phyloP scores from a whole-genome alignment of 1,140 invertebrate species.

The Trichonephila clavata region DNA sequence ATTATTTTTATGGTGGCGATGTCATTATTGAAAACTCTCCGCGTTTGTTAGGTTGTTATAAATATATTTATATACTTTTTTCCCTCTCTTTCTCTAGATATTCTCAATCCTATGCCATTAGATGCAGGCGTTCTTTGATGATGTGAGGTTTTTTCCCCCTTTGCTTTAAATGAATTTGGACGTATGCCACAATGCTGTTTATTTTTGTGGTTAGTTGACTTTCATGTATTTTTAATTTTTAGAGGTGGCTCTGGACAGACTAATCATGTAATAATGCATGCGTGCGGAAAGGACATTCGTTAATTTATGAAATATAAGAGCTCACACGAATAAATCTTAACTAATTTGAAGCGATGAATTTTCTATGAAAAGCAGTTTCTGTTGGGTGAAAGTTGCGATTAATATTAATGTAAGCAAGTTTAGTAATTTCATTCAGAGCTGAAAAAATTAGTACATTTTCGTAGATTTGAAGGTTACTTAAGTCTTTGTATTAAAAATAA shows the following conservation, averaged over 20 bases:
- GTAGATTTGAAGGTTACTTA: too few species aligned
- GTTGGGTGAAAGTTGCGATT: too few species aligned
- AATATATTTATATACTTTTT: slow-evolving; percentile 2
- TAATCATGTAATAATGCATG: too few species aligned
- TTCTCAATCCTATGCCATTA: slow-evolving; percentile 37
- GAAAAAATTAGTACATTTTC: too few species aligned
- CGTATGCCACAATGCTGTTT: neutral
- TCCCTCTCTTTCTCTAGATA: slow-evolving; percentile 2
- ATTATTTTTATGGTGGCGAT: slow-evolving; percentile 56
- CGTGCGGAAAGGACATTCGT: too few species aligned
- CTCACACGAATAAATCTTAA: too few species aligned
- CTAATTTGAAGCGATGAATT: too few species aligned
- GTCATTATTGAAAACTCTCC: slow-evolving; percentile 67
- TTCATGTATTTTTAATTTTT: neutral
- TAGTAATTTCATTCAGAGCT: too few species aligned
- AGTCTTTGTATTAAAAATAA: too few species aligned
- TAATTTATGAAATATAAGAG: too few species aligned
- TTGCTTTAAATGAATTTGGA: slow-evolving; percentile 6
- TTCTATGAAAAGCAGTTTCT: too few species aligned
- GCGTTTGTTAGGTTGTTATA: slow-evolving; percentile 55
- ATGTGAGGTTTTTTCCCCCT: neutral
- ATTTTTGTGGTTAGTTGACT: neutral
- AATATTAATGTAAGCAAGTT: too few species aligned
- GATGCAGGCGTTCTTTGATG: slow-evolving; percentile 50
- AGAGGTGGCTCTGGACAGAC: neutral